Conservation (phyloP, 2,888 invertebrate genomes). For the Leptinotarsa tumamoca region DNA sequence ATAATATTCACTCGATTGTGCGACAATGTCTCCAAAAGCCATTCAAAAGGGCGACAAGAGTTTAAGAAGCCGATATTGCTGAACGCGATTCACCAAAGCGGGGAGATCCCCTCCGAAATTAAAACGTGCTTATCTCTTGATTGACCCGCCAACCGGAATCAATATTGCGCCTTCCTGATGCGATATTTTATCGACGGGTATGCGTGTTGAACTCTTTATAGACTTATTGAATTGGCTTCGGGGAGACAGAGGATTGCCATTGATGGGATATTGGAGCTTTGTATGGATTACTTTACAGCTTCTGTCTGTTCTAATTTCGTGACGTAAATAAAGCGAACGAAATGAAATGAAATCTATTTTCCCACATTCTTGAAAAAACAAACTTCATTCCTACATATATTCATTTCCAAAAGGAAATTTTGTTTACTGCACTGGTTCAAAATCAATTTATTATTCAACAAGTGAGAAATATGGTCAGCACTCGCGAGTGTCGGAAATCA, state of each 20-base stretch:
- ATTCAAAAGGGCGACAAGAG: not conserved
- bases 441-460: too few relatives aligned
- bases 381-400: too few relatives aligned
- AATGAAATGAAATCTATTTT: too few relatives aligned
- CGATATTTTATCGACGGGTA: not conserved
- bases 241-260: not conserved
- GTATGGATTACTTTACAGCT: not conserved
- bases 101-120: not conserved
- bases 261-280: not conserved
- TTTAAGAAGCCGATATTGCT: not conserved
- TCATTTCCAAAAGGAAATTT: too few relatives aligned
- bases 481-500: too few relatives aligned
- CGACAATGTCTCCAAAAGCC: not conserved
- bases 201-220: not conserved
- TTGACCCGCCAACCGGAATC: constrained; percentile 15
- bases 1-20: not conserved
- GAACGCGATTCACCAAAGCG: not conserved
- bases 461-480: too few relatives aligned
- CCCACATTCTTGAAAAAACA: too few relatives aligned
- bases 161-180: constrained; percentile 1
- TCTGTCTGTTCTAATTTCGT: not conserved
- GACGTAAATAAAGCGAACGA: too few relatives aligned
- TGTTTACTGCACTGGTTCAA: too few relatives aligned
- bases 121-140: constrained; percentile 29
- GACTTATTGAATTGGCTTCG: not conserved